phyloP scores from a whole-genome alignment of 2,113 vertebrate species.

The Alethe castanea region DNA sequence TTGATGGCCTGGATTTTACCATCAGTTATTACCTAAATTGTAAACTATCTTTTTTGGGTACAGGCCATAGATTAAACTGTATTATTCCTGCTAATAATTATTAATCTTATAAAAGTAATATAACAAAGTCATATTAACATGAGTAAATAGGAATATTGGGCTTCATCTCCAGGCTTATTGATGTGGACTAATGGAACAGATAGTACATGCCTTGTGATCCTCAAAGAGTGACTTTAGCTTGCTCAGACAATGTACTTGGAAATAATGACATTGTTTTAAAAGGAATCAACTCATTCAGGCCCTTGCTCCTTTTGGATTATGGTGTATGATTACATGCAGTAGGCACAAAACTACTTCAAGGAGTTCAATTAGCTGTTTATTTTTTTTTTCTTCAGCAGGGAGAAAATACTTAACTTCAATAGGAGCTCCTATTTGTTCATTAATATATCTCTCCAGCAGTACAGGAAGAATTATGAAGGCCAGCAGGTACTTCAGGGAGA shows the following conservation, averaged over 20 bases:
- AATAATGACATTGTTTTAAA: background rate
- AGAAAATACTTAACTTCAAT: background rate
- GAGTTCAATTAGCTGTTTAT: background rate
- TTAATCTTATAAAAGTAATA: background rate
- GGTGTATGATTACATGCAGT: background rate
- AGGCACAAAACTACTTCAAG: background rate
- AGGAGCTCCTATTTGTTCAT: background rate
- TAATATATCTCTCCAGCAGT: background rate
- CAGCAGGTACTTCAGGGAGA: background rate
- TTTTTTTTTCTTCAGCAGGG: background rate
- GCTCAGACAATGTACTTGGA: background rate
- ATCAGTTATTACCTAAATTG: background rate
- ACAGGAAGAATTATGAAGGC: background rate
- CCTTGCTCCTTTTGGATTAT: background rate
- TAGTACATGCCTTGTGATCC: background rate
- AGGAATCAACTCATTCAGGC: background rate
- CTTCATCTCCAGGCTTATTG: background rate
- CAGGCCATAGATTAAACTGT: background rate
- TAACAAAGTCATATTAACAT: background rate
- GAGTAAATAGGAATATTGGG: background rate
- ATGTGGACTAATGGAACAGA: background rate
- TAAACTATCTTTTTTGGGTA: background rate
- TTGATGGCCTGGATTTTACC: background rate
- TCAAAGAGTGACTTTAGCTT: background rate
- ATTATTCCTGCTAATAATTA: background rate